Percentiles rank a stretch among this genome's conserved stretches.
Conservation (phyloP, 2,797 vertebrate genomes). For the Paratrypauchen microcephalus region DNA sequence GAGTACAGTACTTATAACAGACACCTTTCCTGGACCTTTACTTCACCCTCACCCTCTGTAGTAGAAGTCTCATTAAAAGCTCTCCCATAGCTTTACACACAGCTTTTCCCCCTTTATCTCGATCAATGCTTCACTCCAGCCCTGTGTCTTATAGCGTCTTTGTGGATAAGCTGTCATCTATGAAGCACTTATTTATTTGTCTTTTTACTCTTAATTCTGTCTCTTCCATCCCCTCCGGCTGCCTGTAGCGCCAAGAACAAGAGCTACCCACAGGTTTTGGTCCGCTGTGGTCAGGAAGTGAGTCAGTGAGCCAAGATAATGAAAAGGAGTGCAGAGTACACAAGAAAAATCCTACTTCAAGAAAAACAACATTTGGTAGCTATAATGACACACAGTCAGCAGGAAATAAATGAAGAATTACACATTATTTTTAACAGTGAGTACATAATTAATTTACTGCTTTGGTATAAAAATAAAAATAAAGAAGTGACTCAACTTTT, state of each 20-base stretch:
- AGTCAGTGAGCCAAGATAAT: conserved; percentile 81
- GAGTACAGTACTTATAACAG: conserved; percentile 2
- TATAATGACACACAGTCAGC: background rate
- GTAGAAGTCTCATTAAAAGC: conserved; percentile 93
- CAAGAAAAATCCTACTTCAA: conserved; percentile 34
- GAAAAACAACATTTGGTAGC: conserved; percentile 17
- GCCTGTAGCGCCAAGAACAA: conserved; percentile 84
- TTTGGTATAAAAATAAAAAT: no score
- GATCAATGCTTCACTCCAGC: conserved; percentile 76
- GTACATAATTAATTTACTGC: no score
- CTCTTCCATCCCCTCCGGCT: conserved; percentile 82
- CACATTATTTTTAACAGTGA: no score
- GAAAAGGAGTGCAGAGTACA: conserved; percentile 63
- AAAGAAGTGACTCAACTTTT: background rate
- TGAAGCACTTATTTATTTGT: conserved; percentile 96
- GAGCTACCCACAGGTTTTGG: conserved; percentile 76
- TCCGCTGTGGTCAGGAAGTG: conserved; percentile 78
- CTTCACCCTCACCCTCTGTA: conserved; percentile 39
- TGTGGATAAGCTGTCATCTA: conserved; percentile 93
- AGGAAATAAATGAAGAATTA: no score
- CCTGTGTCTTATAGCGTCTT: conserved; percentile 54
- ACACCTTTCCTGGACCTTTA: conserved; percentile 17
- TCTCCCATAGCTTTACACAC: conserved; percentile 88
- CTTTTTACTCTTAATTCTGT: conserved; percentile 91
- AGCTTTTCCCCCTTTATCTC: conserved; percentile 90